Base-by-base conservation (phyloP, 1,140 invertebrate species). In the Sitophilus oryzae region DNA sequence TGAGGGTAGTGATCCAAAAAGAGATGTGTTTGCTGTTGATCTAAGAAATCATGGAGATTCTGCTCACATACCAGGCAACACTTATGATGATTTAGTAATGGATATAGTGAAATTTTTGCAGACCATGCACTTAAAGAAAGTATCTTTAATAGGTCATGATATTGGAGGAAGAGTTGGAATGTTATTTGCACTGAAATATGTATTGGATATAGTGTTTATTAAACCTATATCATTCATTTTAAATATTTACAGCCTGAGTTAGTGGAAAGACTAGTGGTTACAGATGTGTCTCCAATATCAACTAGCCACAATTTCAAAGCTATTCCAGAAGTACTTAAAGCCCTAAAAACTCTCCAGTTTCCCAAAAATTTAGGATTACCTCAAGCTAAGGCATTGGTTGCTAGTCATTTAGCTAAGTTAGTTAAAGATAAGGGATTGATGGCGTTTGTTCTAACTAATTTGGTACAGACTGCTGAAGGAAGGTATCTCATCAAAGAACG, bases 21-120 rank as follows among this genome's bases (percentile, higher is more conserved):
- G 46, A 23, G 15, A 43, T 78, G 81, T 94, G 0, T 80, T 91
- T 34, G 75, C 84, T 0, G 75, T 94, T 15, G 93, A 96, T 78
- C 82, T 86, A 0, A 80, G 93, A 66, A 96, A 96, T 73, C 93
- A 97, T 73, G 93, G 93, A 0, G 87, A 91, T 35, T 94, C 90
- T 66, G 85, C 88, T 1, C 91, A 93, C 65, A 73, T 81, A 1
- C 59, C 70, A 4, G 75, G 82, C 0, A 85, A 91, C 70, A 79
- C 76, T 34, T 94, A 93, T 67, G 62, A 71, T 2, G 72, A 80
- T 10, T 80, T 94, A 78, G 79, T 82, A 4, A 74, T 79, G 55
- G 93, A 96, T 73, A 65, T 95, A 30, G 61, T 79, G 1, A 54
- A 75, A 19, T 74, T 93, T 15, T 70, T 90, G 61, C 69, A 79